Evolutionary conservation across 2,113 vertebrate species (phyloP), one percentile per base, ranked within the genome.

Genomic region (Ageneiosus marmoratus): DNA sequence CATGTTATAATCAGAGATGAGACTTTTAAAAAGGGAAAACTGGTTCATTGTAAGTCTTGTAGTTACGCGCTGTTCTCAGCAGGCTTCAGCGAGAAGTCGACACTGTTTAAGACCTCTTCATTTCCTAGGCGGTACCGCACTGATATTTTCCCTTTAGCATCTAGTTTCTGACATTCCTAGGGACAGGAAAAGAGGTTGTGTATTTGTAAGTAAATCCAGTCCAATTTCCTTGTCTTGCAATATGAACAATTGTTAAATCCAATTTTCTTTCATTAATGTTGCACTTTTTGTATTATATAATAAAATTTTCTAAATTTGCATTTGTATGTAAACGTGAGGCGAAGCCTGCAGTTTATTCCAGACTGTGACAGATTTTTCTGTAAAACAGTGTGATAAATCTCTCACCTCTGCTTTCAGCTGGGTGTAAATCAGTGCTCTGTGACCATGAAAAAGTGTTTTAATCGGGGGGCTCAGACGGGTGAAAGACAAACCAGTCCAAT

Each of bases 381-480:
- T 29, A 37, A 37, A 67, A 34, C 22, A 41, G 29, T 46, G 15
- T 48, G 46, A 72, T 1, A 69, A 53, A 58, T 32, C 9, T 60
- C 83, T 50, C 84, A 93, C 93, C 92, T 91, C 7, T 89, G 89
- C 91, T 83, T 82, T 89, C n/a, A 94, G 89, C 74, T 92, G n/a
- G n/a, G n/a, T n/a, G n/a, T n/a, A n/a, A n/a, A n/a, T n/a, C n/a
- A n/a, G n/a, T n/a, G n/a, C n/a, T n/a, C n/a, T n/a, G n/a, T n/a
- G n/a, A n/a, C n/a, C n/a, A n/a, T n/a, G n/a, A n/a, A n/a, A n/a
- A n/a, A n/a, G n/a, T n/a, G n/a, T n/a, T n/a, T n/a, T n/a, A n/a
- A n/a, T n/a, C n/a, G n/a, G n/a, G n/a, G n/a, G n/a, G n/a, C n/a
- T n/a, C n/a, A n/a, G n/a, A n/a, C n/a, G n/a, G n/a, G n/a, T n/a